A percentile compares a stretch with the other conserved stretches of the same genome.
These are phyloP conservation scores for Endotricha flammealis DNA, from an alignment of 2,888 invertebrate genomes.

Conservation along the genomic window DNA sequence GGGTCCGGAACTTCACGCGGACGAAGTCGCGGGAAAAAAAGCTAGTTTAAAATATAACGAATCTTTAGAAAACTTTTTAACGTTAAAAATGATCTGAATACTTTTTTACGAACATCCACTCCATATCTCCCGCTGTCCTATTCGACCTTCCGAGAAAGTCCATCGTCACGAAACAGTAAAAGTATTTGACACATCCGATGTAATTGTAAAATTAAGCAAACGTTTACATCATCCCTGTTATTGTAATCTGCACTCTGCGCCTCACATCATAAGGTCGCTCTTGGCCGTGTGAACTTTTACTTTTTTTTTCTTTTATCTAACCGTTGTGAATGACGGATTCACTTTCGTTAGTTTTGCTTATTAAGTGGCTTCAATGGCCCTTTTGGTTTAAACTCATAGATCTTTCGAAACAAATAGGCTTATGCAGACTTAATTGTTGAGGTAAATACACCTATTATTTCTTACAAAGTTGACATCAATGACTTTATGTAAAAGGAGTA, in stretches of 20 bases:
- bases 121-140: constrained; percentile 25
- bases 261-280: constrained; percentile 21
- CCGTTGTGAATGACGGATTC: constrained; percentile 39
- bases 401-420: too few relatives aligned
- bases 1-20: too few relatives aligned
- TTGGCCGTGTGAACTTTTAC: constrained; percentile 34
- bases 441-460: too few relatives aligned
- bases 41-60: too few relatives aligned
- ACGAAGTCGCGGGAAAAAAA: too few relatives aligned
- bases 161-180: constrained; percentile 30
- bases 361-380: constrained; percentile 2
- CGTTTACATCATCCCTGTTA: constrained; percentile 18
- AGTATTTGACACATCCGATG: constrained; percentile 42
- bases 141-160: constrained; percentile 69
- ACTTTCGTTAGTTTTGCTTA: constrained; percentile 39
- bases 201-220: constrained; percentile 41
- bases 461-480: too few relatives aligned
- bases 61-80: too few relatives aligned
- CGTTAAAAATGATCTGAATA: too few relatives aligned
- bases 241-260: constrained; percentile 33
- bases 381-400: neutral
- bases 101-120: constrained; percentile 19
- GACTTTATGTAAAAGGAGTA: too few relatives aligned
- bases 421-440: too few relatives aligned
- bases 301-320: constrained; percentile 39